These are phyloP conservation scores for Fragum sueziense DNA, from an alignment of 2,888 invertebrate genomes.

Conservation along the genomic window DNA sequence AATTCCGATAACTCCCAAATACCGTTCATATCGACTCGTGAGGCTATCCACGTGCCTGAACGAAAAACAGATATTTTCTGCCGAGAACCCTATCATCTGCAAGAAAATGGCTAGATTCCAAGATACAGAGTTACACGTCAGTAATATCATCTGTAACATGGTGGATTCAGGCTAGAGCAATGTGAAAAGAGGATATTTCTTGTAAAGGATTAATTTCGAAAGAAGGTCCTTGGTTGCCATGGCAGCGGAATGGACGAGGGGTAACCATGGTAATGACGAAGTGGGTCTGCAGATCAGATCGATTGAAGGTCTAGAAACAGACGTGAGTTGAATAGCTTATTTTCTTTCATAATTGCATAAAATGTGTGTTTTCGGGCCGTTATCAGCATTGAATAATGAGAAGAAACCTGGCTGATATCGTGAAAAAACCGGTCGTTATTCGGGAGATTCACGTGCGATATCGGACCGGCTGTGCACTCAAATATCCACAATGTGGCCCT, in stretches of 20 bases:
- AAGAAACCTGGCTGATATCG: too few species aligned
- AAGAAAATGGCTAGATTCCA: not conserved
- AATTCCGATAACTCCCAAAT: not conserved
- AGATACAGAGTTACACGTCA: not conserved
- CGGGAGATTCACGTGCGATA: too few species aligned
- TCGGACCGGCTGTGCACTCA: too few species aligned
- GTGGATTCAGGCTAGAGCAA: not conserved
- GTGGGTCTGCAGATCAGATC: conserved; percentile 13
- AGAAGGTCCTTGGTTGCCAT: not conserved
- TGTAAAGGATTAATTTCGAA: not conserved
- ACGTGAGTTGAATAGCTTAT: conserved; percentile 8
- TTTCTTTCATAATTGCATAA: not conserved
- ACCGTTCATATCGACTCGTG: not conserved
- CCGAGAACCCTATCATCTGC: not conserved
- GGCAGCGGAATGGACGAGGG: conserved; percentile 17
- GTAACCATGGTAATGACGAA: conserved; percentile 22
- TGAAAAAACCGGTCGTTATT: too few species aligned
- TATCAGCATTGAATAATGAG: too few species aligned
- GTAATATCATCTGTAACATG: not conserved
- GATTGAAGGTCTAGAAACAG: conserved; percentile 22
- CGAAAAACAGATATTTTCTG: not conserved
- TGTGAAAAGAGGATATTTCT: not conserved
- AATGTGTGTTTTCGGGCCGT: too few species aligned
- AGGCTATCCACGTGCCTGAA: not conserved
- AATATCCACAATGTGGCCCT: too few species aligned